Evolutionary conservation across 1,140 invertebrate genomes (phyloP).

Genomic region (Rhopalosiphum maidis): DNA sequence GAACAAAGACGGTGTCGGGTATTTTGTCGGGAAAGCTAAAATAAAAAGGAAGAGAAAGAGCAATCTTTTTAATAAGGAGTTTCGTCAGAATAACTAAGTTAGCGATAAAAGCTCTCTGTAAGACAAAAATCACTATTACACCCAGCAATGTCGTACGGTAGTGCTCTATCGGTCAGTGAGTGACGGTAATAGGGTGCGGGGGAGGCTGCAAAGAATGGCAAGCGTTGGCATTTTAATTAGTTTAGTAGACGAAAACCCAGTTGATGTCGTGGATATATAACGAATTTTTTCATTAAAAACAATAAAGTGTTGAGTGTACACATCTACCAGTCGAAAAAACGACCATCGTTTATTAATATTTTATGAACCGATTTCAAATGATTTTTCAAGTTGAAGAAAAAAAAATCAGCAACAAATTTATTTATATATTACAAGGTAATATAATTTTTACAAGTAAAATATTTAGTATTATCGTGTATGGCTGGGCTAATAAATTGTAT

Average conservation of each 20-base stretch:
- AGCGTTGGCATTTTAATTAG: not conserved
- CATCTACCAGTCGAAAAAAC: not conserved
- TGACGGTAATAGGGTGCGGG: not conserved
- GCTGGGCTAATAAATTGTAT: not conserved
- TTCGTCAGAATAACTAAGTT: conserved; percentile 15
- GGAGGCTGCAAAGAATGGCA: not conserved
- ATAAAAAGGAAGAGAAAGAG: not conserved
- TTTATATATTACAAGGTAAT: too few species aligned
- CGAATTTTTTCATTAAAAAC: not conserved
- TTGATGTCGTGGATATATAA: not conserved
- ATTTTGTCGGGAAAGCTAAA: not conserved
- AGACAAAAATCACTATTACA: not conserved
- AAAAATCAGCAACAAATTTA: not conserved
- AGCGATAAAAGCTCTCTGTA: not conserved
- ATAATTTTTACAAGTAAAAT: not conserved
- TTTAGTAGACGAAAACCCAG: not conserved
- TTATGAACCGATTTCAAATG: not conserved
- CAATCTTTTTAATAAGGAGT: conserved; percentile 1
- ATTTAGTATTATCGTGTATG: too few species aligned
- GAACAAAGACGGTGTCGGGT: not conserved
- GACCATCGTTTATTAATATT: not conserved
- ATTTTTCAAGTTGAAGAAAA: not conserved
- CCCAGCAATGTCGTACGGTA: not conserved
- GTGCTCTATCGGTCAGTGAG: not conserved
- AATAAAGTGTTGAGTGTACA: not conserved